Evolutionary conservation across 2,888 invertebrate species (phyloP).

Genomic region (Hedychridium roseum): DNA sequence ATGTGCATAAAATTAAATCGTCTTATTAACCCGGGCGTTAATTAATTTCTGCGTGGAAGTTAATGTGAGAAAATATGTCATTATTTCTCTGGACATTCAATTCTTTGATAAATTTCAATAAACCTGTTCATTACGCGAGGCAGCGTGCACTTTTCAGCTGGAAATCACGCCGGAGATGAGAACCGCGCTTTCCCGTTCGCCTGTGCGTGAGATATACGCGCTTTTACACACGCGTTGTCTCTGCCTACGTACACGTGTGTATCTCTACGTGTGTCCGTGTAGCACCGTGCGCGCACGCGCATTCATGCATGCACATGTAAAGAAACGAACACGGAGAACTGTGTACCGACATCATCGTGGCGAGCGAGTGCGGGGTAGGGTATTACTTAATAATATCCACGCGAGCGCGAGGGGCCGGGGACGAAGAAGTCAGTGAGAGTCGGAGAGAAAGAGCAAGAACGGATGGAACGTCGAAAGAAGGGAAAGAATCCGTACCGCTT

Average conservation of each 20-base stretch:
- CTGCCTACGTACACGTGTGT: slow-evolving; percentile 14
- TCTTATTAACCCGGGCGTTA: too few relatives aligned
- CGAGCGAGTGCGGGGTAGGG: slow-evolving; percentile 32
- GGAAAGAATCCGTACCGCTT: background rate
- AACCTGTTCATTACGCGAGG: background rate
- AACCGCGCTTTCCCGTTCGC: slow-evolving; percentile 49
- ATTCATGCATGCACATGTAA: slow-evolving; percentile 3
- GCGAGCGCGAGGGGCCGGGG: slow-evolving; percentile 29
- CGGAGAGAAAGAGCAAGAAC: slow-evolving; percentile 4
- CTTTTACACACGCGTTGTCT: slow-evolving; percentile 15
- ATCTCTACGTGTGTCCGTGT: slow-evolving; percentile 10
- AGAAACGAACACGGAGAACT: slow-evolving; percentile 5
- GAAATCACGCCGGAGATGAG: slow-evolving; percentile 38
- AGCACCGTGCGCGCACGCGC: slow-evolving; percentile 5
- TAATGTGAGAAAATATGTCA: too few relatives aligned
- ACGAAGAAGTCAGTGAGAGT: slow-evolving; percentile 24
- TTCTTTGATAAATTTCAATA: too few relatives aligned
- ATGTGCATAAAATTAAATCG: too few relatives aligned
- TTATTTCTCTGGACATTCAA: too few relatives aligned
- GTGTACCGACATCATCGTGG: slow-evolving; percentile 15
- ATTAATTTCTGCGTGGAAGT: too few relatives aligned
- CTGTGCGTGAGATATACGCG: slow-evolving; percentile 26
- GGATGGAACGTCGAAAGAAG: slow-evolving; percentile 1
- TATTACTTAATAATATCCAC: slow-evolving; percentile 60
- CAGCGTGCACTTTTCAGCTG: background rate